Evolutionary conservation across 2,888 invertebrate species (phyloP).

Genomic region (Epirrhoe alternata): DNA sequence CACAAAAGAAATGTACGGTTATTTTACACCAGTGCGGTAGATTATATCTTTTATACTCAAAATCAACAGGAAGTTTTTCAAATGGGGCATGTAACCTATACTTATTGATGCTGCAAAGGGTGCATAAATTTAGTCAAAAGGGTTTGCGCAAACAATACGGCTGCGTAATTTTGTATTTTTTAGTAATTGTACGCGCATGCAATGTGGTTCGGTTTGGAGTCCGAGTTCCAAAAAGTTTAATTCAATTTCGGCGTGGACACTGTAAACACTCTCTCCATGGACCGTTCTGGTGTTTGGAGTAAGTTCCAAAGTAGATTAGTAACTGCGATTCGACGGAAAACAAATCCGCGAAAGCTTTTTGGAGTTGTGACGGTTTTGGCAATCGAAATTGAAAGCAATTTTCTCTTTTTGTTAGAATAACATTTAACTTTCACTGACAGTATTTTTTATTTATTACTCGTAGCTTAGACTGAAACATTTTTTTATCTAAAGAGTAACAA

Average conservation of each 20-base stretch:
- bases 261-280: slow-evolving; percentile 59
- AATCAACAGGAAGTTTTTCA: slow-evolving; percentile 84
- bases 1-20: slow-evolving; percentile 82
- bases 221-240: slow-evolving; percentile 65
- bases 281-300: slow-evolving; percentile 56
- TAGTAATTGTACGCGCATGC: slow-evolving; percentile 62
- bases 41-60: slow-evolving; percentile 84
- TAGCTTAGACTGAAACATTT: no score
- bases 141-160: slow-evolving; percentile 74
- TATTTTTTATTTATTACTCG: neutral
- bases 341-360: slow-evolving; percentile 45
- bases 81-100: slow-evolving; percentile 85
- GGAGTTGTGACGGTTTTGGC: slow-evolving; percentile 35
- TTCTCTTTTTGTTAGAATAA: slow-evolving; percentile 10
- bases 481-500: no score
- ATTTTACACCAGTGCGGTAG: slow-evolving; percentile 84
- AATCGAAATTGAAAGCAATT: slow-evolving; percentile 38
- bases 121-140: slow-evolving; percentile 81
- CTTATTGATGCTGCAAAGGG: slow-evolving; percentile 80
- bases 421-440: slow-evolving; percentile 6
- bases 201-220: slow-evolving; percentile 31
- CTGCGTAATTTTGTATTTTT: slow-evolving; percentile 58
- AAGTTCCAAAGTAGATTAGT: slow-evolving; percentile 67
- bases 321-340: slow-evolving; percentile 50
- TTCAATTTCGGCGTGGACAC: slow-evolving; percentile 65